Base-by-base conservation (phyloP, 2,113 vertebrate species). In the Xenotilapia longispinis region DNA sequence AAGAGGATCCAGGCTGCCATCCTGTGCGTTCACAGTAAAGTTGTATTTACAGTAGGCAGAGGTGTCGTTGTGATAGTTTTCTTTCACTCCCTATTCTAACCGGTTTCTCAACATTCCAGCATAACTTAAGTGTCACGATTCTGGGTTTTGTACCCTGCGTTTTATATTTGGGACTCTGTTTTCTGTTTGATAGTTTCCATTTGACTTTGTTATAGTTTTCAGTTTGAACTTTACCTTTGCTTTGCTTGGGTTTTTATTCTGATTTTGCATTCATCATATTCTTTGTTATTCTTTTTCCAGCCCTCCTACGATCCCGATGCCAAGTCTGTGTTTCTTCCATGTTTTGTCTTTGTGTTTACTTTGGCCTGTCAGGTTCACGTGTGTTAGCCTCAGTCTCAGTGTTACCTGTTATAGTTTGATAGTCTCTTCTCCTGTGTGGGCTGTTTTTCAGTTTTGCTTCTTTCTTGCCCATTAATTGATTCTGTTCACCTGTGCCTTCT, bases 1-100 rank as follows among this genome's bases (percentile, higher is more conserved):
- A 63, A 33, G 58, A 19, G 58, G 58, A 63, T 33, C 28, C 15
- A 0, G 28, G 58, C 58, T 19, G 28, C 58, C 58, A 63, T 33
- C 28, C 58, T 63, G 58, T 19, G 5, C 9, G 2, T 0, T 63
- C 15, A 63, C 58, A 33, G 28, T 33, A 3, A 63, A 63, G 58
- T 0, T 63, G 28, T 33, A 33, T 63, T 63, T 63, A 33, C 58
- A 63, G 0, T 33, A 63, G 0, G 58, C 58, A 63, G 28, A 33
- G 9, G 4, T 6, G 28, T 33, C 58, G 0, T 33, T 63, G 58
- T 0, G 15, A 63, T 63, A 19, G 0, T 2, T 36, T 0, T 36
- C 28, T 63, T 63, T 63, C 58, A 2, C 31, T 63, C 9, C 9
- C 17, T 63, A 63, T 36, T 63, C 17, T 11, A 63, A 63, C 31